These are phyloP conservation scores for Caenorhabditis plicata DNA, from an alignment of 2,888 invertebrate species.

Conservation along the genomic window DNA sequence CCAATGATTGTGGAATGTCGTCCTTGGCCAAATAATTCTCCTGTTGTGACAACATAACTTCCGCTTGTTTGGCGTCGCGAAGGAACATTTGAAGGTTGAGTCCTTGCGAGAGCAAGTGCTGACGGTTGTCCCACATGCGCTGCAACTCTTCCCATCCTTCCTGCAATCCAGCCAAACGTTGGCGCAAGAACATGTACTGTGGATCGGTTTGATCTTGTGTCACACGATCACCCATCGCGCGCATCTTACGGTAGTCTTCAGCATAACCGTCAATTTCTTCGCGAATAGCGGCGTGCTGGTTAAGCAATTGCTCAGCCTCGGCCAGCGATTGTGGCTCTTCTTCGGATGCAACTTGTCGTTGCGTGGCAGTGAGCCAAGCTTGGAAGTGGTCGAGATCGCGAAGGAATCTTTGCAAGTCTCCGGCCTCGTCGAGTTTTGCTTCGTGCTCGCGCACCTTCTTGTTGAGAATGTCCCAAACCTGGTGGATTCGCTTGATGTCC, in stretches of 20 bases:
- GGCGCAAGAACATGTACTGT: slow-evolving; percentile 99
- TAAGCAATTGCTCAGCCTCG: slow-evolving; percentile 93
- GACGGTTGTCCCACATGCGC: slow-evolving; percentile 99
- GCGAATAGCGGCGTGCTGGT: slow-evolving; percentile 95
- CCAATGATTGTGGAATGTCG: slow-evolving; percentile 75
- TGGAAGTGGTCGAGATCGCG: slow-evolving; percentile 96
- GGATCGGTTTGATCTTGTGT: slow-evolving; percentile 86
- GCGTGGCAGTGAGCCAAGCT: slow-evolving; percentile 95
- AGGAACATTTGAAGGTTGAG: slow-evolving; percentile 86
- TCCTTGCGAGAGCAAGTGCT: slow-evolving; percentile 88
- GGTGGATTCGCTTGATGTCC: slow-evolving; percentile 84
- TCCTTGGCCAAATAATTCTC: slow-evolving; percentile 95
- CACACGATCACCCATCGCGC: slow-evolving; percentile 95
- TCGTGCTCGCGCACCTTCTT: slow-evolving; percentile 96
- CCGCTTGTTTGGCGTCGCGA: slow-evolving; percentile 94
- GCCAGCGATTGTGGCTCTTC: slow-evolving; percentile 88
- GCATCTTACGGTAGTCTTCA: slow-evolving; percentile 92
- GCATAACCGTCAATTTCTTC: slow-evolving; percentile 99
- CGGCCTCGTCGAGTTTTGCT: slow-evolving; percentile 95
- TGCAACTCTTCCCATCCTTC: slow-evolving; percentile 99
- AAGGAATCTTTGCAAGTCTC: slow-evolving; percentile 94
- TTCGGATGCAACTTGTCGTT: slow-evolving; percentile 96
- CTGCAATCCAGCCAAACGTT: slow-evolving; percentile 90
- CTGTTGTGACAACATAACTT: slow-evolving; percentile 89
- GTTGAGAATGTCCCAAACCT: slow-evolving; percentile 89